Percentiles rank a stretch among this genome's conserved stretches.
Evolutionary conservation across 1,140 invertebrate genomes (phyloP).

Genomic region (Drosophila rufa): DNA sequence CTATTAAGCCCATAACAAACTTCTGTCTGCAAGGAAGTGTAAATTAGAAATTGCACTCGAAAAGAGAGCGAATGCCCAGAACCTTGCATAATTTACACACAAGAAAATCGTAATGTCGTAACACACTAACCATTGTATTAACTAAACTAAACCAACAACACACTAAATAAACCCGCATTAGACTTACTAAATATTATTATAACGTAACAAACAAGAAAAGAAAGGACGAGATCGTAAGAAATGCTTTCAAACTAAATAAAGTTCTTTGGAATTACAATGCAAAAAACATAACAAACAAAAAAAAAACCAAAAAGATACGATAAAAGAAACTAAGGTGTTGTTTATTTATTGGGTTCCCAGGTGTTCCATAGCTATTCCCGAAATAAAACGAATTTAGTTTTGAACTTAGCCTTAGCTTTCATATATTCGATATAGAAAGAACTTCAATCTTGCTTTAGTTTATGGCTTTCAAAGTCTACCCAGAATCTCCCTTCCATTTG

Average conservation of each 20-base stretch:
- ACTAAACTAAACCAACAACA: slow-evolving; percentile 53
- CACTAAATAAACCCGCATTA: slow-evolving; percentile 63
- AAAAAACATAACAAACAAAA: slow-evolving; percentile 60
- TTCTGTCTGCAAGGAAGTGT: slow-evolving; percentile 44
- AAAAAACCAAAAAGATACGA: slow-evolving; percentile 43
- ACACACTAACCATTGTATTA: slow-evolving; percentile 76
- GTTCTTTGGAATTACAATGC: slow-evolving; percentile 81
- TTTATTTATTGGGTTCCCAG: neutral
- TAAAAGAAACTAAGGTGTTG: slow-evolving; percentile 12
- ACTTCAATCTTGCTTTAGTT: slow-evolving; percentile 18
- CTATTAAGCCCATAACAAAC: slow-evolving; percentile 24
- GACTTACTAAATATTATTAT: slow-evolving; percentile 81
- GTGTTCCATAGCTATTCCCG: neutral
- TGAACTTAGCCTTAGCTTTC: slow-evolving; percentile 28
- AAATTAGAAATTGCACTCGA: slow-evolving; percentile 49
- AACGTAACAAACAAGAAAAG: slow-evolving; percentile 68
- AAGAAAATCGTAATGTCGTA: slow-evolving; percentile 38
- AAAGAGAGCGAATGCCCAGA: slow-evolving; percentile 13
- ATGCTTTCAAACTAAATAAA: slow-evolving; percentile 84
- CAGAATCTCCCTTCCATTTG: slow-evolving; percentile 12
- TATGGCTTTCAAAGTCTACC: slow-evolving; percentile 42
- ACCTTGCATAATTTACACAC: slow-evolving; percentile 50
- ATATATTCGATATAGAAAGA: slow-evolving; percentile 46
- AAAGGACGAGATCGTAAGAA: slow-evolving; percentile 63
- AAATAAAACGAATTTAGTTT: slow-evolving; percentile 1